A percentile compares a stretch with the other conserved stretches of the same genome.
Evolutionary conservation across 2,113 vertebrate genomes (phyloP).

Genomic region (Seriola dumerili): DNA sequence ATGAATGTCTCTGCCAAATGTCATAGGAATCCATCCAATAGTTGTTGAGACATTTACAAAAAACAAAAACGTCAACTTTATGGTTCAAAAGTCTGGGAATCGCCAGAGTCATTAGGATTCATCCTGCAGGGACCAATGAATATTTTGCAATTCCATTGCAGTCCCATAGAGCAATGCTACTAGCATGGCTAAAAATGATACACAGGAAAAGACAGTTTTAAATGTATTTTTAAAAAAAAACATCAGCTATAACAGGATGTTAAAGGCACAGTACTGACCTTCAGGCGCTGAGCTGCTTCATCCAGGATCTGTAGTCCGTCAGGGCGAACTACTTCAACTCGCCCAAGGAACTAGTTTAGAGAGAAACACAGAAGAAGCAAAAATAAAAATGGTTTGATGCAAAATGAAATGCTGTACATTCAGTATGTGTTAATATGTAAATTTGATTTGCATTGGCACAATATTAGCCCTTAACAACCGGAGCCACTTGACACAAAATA

Average conservation of each 20-base stretch:
- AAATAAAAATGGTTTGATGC: neutral
- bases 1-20: neutral
- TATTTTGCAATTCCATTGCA: neutral
- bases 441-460: neutral
- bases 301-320: slow-evolving; percentile 77
- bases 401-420: neutral
- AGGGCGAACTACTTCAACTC: slow-evolving; percentile 72
- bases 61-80: too few relatives aligned
- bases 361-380: neutral
- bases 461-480: neutral
- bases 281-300: slow-evolving; percentile 70
- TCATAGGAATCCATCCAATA: neutral
- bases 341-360: slow-evolving; percentile 79
- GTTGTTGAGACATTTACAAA: neutral
- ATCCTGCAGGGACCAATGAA: neutral
- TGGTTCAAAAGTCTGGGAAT: neutral
- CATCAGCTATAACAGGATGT: neutral
- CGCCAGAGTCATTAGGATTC: neutral
- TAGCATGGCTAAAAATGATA: neutral
- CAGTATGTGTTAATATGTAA: neutral
- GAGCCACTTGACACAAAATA: neutral
- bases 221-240: neutral
- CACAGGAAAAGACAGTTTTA: neutral
- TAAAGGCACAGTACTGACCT: slow-evolving; percentile 48
- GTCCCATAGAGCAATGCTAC: neutral